phyloP scores from a whole-genome alignment of 2,888 invertebrate genomes.

The Panzeria rudis region DNA sequence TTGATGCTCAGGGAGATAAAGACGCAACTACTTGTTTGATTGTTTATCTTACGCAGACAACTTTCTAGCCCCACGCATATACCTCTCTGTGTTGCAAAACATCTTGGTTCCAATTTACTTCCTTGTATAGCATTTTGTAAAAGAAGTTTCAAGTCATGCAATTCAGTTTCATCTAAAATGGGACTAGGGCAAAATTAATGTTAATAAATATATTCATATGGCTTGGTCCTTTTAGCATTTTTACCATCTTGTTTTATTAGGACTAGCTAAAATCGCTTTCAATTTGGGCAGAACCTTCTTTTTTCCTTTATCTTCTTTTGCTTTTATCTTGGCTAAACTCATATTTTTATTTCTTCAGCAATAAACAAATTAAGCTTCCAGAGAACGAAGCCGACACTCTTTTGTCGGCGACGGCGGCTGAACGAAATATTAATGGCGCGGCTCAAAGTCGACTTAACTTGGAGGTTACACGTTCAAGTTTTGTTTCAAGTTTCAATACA shows the following conservation, averaged over 20 bases:
- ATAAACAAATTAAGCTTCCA: not conserved
- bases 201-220: not conserved
- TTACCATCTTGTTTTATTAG: constrained; percentile 70
- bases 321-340: constrained; percentile 76
- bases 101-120: constrained; percentile 61
- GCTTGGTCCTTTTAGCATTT: not conserved
- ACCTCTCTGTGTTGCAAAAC: constrained; percentile 72
- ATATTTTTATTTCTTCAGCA: constrained; percentile 66
- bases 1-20: constrained; percentile 78
- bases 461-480: too few species aligned
- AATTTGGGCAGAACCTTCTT: constrained; percentile 78
- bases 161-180: constrained; percentile 74
- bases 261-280: constrained; percentile 79
- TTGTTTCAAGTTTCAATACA: too few species aligned
- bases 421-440: too few species aligned
- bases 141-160: constrained; percentile 71
- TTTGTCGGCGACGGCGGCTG: too few species aligned
- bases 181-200: constrained; percentile 73
- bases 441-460: too few species aligned
- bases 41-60: constrained; percentile 77
- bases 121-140: constrained; percentile 66
- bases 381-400: not conserved
- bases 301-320: constrained; percentile 77
- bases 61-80: constrained; percentile 79
- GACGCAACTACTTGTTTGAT: constrained; percentile 75